phyloP scores from a whole-genome alignment of 2,888 invertebrate species.

The Dynastes grantii region DNA sequence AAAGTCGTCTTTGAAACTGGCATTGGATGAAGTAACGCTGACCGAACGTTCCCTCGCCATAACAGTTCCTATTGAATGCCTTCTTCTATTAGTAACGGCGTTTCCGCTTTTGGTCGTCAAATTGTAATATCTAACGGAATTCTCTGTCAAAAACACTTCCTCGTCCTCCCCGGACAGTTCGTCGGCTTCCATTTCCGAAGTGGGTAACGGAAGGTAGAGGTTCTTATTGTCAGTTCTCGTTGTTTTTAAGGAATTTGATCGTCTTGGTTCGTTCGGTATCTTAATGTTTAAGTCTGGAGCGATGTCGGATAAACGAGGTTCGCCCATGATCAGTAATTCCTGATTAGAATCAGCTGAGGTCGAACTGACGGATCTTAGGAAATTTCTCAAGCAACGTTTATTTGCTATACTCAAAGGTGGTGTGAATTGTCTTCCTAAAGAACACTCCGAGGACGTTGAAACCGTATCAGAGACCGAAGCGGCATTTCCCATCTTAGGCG shows the following conservation, averaged over 20 bases:
- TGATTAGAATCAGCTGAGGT: constrained; percentile 76
- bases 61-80: constrained; percentile 82
- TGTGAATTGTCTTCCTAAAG: constrained; percentile 63
- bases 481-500: constrained; percentile 57
- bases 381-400: constrained; percentile 70
- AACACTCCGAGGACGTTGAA: constrained; percentile 59
- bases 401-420: constrained; percentile 58
- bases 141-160: constrained; percentile 76
- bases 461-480: constrained; percentile 56
- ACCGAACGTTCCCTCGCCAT: constrained; percentile 69
- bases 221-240: constrained; percentile 58
- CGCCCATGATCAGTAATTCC: constrained; percentile 79
- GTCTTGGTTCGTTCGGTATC: constrained; percentile 65
- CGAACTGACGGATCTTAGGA: constrained; percentile 78
- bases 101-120: constrained; percentile 68
- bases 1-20: constrained; percentile 66
- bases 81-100: constrained; percentile 66
- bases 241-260: constrained; percentile 63
- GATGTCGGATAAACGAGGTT: constrained; percentile 81
- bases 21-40: constrained; percentile 63
- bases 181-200: constrained; percentile 64
- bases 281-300: constrained; percentile 73
- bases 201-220: constrained; percentile 64
- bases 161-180: constrained; percentile 65
- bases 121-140: constrained; percentile 73